These are phyloP conservation scores for Oceanodroma leucorhoa DNA, from an alignment of 2,797 vertebrate genomes.

Conservation along the genomic window DNA sequence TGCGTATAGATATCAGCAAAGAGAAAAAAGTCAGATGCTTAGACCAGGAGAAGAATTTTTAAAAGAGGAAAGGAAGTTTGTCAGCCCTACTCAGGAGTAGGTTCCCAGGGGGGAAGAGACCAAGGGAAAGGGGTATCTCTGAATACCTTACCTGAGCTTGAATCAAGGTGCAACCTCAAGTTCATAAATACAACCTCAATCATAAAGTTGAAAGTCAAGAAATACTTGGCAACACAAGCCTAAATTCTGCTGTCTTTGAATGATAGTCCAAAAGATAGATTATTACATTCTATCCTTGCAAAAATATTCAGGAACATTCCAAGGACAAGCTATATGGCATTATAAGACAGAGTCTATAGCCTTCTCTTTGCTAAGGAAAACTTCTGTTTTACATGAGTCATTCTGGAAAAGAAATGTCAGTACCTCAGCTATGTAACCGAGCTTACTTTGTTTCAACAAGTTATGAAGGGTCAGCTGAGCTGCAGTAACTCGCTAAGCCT, in stretches of 20 bases:
- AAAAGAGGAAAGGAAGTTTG: not conserved
- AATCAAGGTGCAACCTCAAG: not conserved
- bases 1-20: not conserved
- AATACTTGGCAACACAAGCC: not conserved
- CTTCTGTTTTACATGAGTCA: not conserved
- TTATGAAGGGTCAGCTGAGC: not conserved
- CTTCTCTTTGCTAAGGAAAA: not conserved
- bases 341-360: not conserved
- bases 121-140: not conserved
- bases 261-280: not conserved
- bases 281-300: not conserved
- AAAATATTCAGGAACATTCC: not conserved
- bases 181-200: not conserved
- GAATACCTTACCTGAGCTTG: not conserved
- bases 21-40: not conserved
- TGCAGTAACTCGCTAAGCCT: not conserved
- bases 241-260: not conserved
- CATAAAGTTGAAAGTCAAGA: not conserved
- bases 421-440: not conserved
- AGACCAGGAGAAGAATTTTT: not conserved
- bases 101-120: not conserved
- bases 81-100: not conserved
- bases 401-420: not conserved
- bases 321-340: not conserved
- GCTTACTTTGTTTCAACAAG: slow-evolving; percentile 8